These are phyloP conservation scores for Hyperoplus immaculatus DNA, from an alignment of 2,797 vertebrate species.

Conservation along the genomic window DNA sequence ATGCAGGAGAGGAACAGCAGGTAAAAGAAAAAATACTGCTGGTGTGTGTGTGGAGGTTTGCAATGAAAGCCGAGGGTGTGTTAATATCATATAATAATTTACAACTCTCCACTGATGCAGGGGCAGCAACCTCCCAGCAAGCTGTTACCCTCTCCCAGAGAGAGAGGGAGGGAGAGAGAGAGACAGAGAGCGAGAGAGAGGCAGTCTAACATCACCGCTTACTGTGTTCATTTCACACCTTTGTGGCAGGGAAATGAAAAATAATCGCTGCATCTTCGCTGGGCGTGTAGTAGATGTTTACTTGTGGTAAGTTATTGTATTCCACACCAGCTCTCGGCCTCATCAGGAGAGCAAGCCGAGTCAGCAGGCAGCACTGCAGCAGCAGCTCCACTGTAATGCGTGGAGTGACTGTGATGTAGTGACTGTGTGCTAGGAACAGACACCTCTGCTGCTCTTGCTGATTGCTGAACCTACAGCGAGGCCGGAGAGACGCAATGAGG, in stretches of 20 bases:
- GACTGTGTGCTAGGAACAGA: slow-evolving; percentile 48
- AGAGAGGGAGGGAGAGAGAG: slow-evolving; percentile 10
- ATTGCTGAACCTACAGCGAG: slow-evolving; percentile 31
- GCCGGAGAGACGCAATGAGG: slow-evolving; percentile 19
- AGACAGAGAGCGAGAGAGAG: not conserved
- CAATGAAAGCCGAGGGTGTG: slow-evolving; percentile 39
- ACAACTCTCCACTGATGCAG: slow-evolving; percentile 41
- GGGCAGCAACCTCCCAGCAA: slow-evolving; percentile 49
- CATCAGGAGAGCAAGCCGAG: slow-evolving; percentile 60
- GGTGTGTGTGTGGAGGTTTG: slow-evolving; percentile 49
- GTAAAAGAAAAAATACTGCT: slow-evolving; percentile 1
- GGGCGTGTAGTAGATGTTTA: slow-evolving; percentile 29
- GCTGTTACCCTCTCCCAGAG: slow-evolving; percentile 35
- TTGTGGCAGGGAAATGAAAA: slow-evolving; percentile 3
- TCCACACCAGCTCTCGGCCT: slow-evolving; percentile 39
- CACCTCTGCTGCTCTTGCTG: slow-evolving; percentile 57
- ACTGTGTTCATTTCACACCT: slow-evolving; percentile 26
- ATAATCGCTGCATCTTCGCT: slow-evolving; percentile 14
- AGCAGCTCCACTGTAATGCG: slow-evolving; percentile 56
- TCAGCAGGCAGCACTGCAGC: slow-evolving; percentile 78
- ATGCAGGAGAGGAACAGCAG: slow-evolving; percentile 27
- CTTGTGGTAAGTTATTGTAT: slow-evolving; percentile 27
- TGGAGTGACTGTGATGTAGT: slow-evolving; percentile 61
- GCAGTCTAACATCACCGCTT: not conserved
- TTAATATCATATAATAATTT: slow-evolving; percentile 61